phyloP scores from a whole-genome alignment of 2,888 invertebrate species.

The Microctonus hyperodae region DNA sequence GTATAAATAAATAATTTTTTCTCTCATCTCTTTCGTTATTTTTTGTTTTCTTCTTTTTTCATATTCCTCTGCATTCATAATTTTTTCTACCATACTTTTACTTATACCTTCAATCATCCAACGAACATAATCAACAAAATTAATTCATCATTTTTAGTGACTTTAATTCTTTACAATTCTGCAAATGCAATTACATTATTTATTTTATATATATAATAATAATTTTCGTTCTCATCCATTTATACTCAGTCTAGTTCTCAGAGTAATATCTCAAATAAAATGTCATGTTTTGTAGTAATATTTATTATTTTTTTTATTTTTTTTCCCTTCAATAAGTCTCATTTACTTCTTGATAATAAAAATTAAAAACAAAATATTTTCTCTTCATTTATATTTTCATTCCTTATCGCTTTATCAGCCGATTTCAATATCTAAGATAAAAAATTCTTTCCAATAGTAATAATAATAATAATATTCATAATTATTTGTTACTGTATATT shows the following conservation, averaged over 20 bases:
- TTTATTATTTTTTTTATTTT: too few relatives aligned
- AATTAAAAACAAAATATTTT: neutral
- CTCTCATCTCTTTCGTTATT: constrained; percentile 27
- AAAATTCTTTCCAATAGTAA: too few relatives aligned
- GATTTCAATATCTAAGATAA: too few relatives aligned
- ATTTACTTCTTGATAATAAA: neutral
- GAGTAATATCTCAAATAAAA: neutral
- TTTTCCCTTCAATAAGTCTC: neutral
- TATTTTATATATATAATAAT: too few relatives aligned
- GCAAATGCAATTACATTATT: constrained; percentile 10
- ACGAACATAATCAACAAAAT: constrained; percentile 2
- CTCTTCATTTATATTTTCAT: too few relatives aligned
- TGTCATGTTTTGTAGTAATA: neutral
- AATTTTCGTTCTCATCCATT: neutral
- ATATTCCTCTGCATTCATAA: constrained; percentile 35
- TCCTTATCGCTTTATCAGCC: too few relatives aligned
- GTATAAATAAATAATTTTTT: constrained; percentile 37
- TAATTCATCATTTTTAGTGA: constrained; percentile 3
- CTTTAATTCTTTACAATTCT: neutral
- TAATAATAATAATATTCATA: constrained; percentile 3
- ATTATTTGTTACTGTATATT: neutral
- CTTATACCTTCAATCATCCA: constrained; percentile 5
- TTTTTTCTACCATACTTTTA: constrained; percentile 26
- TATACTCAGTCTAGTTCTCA: constrained; percentile 16
- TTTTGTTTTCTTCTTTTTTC: constrained; percentile 21